Base-by-base conservation (phyloP, 2,888 invertebrate genomes). In the Nipponacmea schrenckii region DNA sequence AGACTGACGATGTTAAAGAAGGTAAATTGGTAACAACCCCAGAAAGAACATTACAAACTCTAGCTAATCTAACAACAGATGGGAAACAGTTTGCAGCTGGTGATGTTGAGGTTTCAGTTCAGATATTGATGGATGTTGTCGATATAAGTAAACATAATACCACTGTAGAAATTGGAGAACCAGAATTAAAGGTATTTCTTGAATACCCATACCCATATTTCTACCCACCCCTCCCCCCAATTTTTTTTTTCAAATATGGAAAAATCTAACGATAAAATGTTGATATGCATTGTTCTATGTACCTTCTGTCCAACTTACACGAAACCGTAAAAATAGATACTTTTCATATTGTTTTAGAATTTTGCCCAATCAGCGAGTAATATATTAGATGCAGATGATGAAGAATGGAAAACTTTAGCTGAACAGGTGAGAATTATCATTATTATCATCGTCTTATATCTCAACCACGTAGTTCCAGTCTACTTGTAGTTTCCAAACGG, bases 71-170 rank as follows among this genome's bases (percentile, higher is more conserved):
- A 17, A 70, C 70, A 39, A 48, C 14, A 17, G 56, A 24, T 24
- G 24, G 26, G 15, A 39, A 65, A 44, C 27, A 39, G 17, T 56
- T 70, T 56, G 65, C 62, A 31, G 46, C 66, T 2, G 70, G 70
- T 14, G 70, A 70, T 44, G 24, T 70, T 15, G 62, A 66, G 15
- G 15, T 56, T 20, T 56, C 70, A 39, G 65, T 70, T 14, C 14
- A 70, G 46, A 70, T 70, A 50, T 56, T 70, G 20, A 44, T 65
- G 20, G 46, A 62, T 46, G 62, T 70, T 39, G n/a, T 66, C 10
- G 24, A 66, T 46, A 66, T 66, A 24, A 66, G 17, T 31, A 45
- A 62, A 5, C 24, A 56, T 24, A 15, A 56, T 20, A 10, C 20
- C 20, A 24, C 12, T 14, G 14, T 24, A 15, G 24, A 8, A 8